Base-by-base conservation (phyloP, 2,113 vertebrate genomes). In the Podarcis muralis region DNA sequence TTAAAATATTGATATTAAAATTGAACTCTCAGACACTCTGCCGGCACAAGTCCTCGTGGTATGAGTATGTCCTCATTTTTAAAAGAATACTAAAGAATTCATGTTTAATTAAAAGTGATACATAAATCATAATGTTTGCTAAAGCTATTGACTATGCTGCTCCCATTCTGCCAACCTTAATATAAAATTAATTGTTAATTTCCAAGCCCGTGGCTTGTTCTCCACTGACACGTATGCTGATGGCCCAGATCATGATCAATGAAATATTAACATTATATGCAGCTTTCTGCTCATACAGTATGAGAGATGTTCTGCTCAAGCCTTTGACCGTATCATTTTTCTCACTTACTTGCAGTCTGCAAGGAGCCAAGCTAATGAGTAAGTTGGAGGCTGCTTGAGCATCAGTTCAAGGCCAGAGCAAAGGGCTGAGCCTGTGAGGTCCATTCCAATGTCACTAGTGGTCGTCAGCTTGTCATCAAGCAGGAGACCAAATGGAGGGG, bases 101-200 rank as follows among this genome's bases (percentile, higher is more conserved):
- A 89, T 88, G 77, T 96, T 96, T 95, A 96, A 97, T 97, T 97
- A 95, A 95, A 95, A 94, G 82, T 89, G 85, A 95, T 95, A 77
- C 83, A 94, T 95, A 96, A 96, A 96, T 95, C 92, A 95, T 95
- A 69, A 59, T 96, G 88, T 95, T 96, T 97, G 89, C 89, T 94
- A 92, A 62, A 93, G 76, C 59, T 96, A 84, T 94, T 95, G 95
- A 96, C 92, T 94, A 87, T 92, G 87, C 85, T 48, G 8, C 89
- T 95, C 89, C 90, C 87, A 91, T 96, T 95, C 88, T 96, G 88
- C 78, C 85, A 94, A 95, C 93, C 68, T 94, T 95, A 95, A 95
- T 95, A 94, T 91, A 95, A 96, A 96, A 96, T 96, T 93, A 96
- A 95, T 95, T 95, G 93, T 95, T 95, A 96, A 94, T 96, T 95